These are phyloP conservation scores for Puntigrus tetrazona DNA, from an alignment of 2,113 vertebrate genomes.

Conservation along the genomic window DNA sequence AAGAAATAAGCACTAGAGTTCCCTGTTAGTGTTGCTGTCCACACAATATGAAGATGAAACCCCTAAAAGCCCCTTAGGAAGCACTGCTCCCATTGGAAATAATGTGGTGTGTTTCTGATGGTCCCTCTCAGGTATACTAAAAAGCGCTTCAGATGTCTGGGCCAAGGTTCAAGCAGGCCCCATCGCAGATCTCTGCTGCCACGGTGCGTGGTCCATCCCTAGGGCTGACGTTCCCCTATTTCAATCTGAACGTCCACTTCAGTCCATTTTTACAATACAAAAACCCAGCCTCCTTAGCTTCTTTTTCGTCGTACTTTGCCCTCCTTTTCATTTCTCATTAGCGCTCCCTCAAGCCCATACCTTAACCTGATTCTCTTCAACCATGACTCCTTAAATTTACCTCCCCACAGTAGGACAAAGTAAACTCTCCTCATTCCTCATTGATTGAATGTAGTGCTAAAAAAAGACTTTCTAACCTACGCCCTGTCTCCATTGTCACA, in stretches of 20 bases:
- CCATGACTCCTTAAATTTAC: slow-evolving; percentile 16
- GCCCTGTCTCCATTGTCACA: background rate
- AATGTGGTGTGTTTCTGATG: slow-evolving; percentile 59
- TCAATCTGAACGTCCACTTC: slow-evolving; percentile 44
- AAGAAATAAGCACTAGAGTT: background rate
- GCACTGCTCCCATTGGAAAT: slow-evolving; percentile 30
- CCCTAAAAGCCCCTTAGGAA: background rate
- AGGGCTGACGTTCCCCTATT: slow-evolving; percentile 42
- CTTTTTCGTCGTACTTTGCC: background rate
- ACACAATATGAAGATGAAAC: background rate
- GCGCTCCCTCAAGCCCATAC: slow-evolving; percentile 23
- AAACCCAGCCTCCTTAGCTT: background rate
- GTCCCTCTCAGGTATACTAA: slow-evolving; percentile 71
- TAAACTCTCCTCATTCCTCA: background rate
- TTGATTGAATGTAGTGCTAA: slow-evolving; percentile 7
- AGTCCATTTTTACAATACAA: slow-evolving; percentile 13
- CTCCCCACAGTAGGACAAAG: background rate
- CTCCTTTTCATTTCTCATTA: slow-evolving; percentile 14
- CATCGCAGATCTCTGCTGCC: slow-evolving; percentile 71
- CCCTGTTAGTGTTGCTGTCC: background rate
- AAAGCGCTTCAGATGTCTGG: slow-evolving; percentile 72
- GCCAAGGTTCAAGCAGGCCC: slow-evolving; percentile 59
- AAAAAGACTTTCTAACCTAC: background rate
- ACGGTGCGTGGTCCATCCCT: slow-evolving; percentile 71
- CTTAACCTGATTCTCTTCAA: slow-evolving; percentile 13